Base-by-base conservation (phyloP, 2,113 vertebrate species). In the Helogale parvula region DNA sequence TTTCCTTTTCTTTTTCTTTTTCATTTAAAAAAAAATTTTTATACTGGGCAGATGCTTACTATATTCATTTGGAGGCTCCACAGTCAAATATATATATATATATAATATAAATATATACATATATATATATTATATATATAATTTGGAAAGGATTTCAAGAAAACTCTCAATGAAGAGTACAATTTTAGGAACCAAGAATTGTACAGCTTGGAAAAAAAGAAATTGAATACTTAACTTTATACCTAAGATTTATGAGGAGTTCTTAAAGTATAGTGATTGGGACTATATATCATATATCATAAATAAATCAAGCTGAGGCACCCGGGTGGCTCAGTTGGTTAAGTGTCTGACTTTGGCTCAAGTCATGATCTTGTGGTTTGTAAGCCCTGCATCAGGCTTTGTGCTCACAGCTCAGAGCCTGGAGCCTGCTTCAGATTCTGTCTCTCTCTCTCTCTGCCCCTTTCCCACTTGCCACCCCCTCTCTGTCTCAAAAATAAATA, bases 151-250 rank as follows among this genome's bases (percentile, higher is more conserved):
- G 3, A 57, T 71, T 92, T 94, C 7, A 45, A 82, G 41, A 88
- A 87, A 93, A 95, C 29, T 74, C 68, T 90, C 23, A 84, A 33
- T 33, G 16, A 71, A 60, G 38, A 92, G 47, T 19, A 82, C 16
- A 90, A n/a, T 84, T 95, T 92, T 71, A 60, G n/a, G 35, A 88
- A 15, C 35, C 52, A 89, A 84, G 10, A 92, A 87, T 63, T 79
- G 68, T 1, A 4, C 10, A 87, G 47, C 6, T 54, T 52, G 23
- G n/a, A 17, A 38, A 47, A 38, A 33, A 85, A 35, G 0, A 79
- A 69, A 72, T 5, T 17, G 14, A 84, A 84, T 72, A 45, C 13
- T 66, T 84, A 88, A 16, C 11, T 57, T 90, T 82, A 80, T 82
- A 54, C 15, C n/a, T 76, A 23, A 90, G 66, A 85, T 54, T 54